phyloP scores from a whole-genome alignment of 2,797 vertebrate species.

The Pachyuromys duprasi region DNA sequence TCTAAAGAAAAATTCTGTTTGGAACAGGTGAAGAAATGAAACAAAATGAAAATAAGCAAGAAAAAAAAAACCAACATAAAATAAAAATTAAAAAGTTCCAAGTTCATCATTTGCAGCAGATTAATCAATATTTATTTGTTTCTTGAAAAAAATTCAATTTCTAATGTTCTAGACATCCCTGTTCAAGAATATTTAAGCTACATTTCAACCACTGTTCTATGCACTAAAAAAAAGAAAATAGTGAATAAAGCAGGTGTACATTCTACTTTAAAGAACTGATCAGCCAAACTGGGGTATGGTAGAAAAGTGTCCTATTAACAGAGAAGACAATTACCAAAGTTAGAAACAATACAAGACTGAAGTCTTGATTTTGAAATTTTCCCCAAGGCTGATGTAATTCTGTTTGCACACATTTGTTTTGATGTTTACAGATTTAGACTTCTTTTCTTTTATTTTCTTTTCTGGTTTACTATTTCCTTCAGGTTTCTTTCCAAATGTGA shows the following conservation, averaged over 20 bases:
- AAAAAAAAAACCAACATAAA: no score
- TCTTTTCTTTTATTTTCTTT: neutral
- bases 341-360: neutral
- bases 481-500: neutral
- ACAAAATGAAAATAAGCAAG: neutral
- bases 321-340: neutral
- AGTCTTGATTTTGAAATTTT: neutral
- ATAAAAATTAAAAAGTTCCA: neutral
- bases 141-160: slow-evolving; percentile 14
- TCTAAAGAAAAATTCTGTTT: slow-evolving; percentile 23
- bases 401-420: neutral
- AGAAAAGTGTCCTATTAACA: neutral
- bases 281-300: neutral
- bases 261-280: neutral
- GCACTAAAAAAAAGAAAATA: neutral
- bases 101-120: neutral
- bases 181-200: neutral
- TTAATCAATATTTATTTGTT: slow-evolving; percentile 41
- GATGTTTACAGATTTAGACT: neutral
- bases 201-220: neutral
- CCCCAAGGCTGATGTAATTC: neutral
- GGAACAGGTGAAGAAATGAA: neutral
- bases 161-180: neutral
- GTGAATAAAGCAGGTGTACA: neutral
- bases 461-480: neutral